phyloP scores from a whole-genome alignment of 2,888 invertebrate species.

The Papilio demoleus region DNA sequence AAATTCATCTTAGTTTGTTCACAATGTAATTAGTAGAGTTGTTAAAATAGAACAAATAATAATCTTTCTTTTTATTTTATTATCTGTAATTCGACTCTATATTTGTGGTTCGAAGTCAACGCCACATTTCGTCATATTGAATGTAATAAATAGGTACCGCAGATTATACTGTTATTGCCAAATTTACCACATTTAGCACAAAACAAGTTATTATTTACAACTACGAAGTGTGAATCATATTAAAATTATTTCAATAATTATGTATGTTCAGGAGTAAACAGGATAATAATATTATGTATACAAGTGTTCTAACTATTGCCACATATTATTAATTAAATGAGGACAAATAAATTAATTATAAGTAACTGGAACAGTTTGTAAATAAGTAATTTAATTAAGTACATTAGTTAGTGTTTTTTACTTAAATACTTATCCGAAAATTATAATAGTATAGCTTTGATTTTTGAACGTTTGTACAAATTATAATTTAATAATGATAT shows the following conservation, averaged over 20 bases:
- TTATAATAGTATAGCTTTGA: background rate
- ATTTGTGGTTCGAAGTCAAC: constrained; percentile 22
- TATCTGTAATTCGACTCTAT: constrained; percentile 11
- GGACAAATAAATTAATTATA: too few relatives aligned
- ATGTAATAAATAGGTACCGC: background rate
- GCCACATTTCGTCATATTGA: constrained; percentile 13
- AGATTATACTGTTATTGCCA: background rate
- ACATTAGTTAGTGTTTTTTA: background rate
- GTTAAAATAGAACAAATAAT: background rate
- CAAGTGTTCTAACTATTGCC: too few relatives aligned
- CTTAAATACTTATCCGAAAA: background rate
- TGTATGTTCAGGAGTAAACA: background rate
- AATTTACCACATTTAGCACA: constrained; percentile 19
- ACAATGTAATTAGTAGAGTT: background rate
- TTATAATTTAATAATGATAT: constrained; percentile 32
- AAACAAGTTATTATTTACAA: constrained; percentile 25
- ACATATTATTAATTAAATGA: too few relatives aligned
- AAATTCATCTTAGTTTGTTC: too few relatives aligned
- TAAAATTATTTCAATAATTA: background rate
- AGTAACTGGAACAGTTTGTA: too few relatives aligned
- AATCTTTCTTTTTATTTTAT: background rate
- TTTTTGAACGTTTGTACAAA: constrained; percentile 13
- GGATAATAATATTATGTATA: background rate
- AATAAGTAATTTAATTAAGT: background rate
- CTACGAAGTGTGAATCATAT: background rate